A percentile compares a stretch with the other conserved stretches of the same genome.
Conservation (phyloP, 2,113 vertebrate species). For the Triplophysa tibetana region DNA sequence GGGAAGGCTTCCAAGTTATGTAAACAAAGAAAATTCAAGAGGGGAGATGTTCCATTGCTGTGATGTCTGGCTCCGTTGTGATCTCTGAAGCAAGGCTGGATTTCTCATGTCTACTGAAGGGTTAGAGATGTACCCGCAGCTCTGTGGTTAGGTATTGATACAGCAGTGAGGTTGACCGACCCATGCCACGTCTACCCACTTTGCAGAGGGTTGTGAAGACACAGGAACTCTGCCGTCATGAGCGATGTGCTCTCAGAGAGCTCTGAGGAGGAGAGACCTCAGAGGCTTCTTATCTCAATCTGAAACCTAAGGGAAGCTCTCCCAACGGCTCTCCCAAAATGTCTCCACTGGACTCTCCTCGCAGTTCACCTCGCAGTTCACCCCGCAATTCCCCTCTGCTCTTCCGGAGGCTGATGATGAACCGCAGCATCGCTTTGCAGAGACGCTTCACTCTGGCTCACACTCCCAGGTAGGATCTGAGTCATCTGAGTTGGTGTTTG, state of each 20-base stretch:
- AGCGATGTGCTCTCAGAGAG: conserved; percentile 57
- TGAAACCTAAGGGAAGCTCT: conserved; percentile 59
- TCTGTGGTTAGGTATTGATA: conserved; percentile 14
- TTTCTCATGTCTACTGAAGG: conserved; percentile 34
- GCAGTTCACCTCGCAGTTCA: conserved; percentile 47
- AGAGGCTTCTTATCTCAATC: conserved; percentile 58
- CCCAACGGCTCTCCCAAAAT: conserved; percentile 69
- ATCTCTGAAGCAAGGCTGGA: conserved; percentile 30
- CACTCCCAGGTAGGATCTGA: conserved; percentile 75
- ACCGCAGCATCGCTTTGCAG: conserved; percentile 84
- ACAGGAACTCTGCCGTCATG: conserved; percentile 55
- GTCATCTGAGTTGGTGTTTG: neutral
- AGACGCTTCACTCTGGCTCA: conserved; percentile 92
- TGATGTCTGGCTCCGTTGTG: conserved; percentile 57
- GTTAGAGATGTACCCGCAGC: conserved; percentile 23
- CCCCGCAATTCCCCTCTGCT: conserved; percentile 80
- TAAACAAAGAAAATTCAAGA: conserved; percentile 70
- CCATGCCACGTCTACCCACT: neutral
- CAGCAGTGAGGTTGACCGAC: neutral
- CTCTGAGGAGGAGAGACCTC: conserved; percentile 62
- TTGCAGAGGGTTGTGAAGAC: conserved; percentile 9
- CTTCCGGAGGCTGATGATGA: conserved; percentile 84
- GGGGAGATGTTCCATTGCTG: conserved; percentile 45
- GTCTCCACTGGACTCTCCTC: conserved; percentile 77
- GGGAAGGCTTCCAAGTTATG: conserved; percentile 73